Evolutionary conservation across 2,888 invertebrate genomes (phyloP), one percentile per base, ranked within the genome.

Genomic region (Drosophila peninsularis): DNA sequence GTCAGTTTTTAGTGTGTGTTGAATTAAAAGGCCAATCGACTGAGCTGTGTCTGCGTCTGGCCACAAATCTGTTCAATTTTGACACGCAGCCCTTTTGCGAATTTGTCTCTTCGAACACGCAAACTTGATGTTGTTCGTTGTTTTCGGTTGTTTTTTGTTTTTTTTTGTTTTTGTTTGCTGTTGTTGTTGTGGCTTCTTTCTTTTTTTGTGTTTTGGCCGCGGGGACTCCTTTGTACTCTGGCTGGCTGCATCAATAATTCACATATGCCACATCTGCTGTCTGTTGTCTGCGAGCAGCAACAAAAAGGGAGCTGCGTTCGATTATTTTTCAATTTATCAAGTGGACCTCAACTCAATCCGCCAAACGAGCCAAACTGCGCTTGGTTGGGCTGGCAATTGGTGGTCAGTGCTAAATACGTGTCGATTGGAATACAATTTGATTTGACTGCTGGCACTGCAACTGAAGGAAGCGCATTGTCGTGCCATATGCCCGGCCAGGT

Each of bases 221-320:
- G 73, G 71, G 75, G 80, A 77, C 75, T 75, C 58, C 83, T 79
- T 87, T 84, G 79, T 83, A 75, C 63, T 36, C n/a, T 24, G n/a
- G 52, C 27, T 81, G 81, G 62, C 54, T 81, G 81, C 88, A 90
- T 90, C 89, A 90, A 90, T 90, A 90, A 90, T 90, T 87, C 90
- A 90, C 76, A 81, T 87, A 80, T 79, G 74, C 78, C 84, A 83
- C 89, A 88, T 88, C 79, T 89, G 82, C 79, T 70, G 75, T 63
- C 58, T 89, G 82, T 79, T 70, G 75, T 63, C 58, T 75, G 68
- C 44, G 27, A 44, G 52, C 24, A n/a, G 21, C 62, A 66, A 42
- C 39, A 60, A 53, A 55, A 53, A 60, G 37, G 60, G 42, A 73
- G 41, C 65, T 72, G 84, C 75, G 75, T 89, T 88, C 83, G 88